phyloP scores from a whole-genome alignment of 2,888 invertebrate genomes.

The Sinotaia quadrata region DNA sequence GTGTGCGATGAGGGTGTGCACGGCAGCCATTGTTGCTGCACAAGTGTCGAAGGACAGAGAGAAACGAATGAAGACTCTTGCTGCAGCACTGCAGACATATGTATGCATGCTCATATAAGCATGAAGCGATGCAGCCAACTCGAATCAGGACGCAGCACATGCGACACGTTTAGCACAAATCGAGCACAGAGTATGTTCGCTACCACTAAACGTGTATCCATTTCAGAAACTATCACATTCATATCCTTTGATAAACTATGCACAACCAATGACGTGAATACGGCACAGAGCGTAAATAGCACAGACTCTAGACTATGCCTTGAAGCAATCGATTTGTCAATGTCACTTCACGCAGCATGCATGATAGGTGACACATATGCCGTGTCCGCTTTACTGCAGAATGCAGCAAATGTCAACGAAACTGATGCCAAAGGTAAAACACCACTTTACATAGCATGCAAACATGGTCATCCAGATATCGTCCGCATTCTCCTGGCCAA shows the following conservation, averaged over 20 bases:
- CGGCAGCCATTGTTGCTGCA: no score
- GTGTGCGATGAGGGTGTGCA: no score
- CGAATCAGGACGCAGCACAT: no score
- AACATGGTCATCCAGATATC: neutral
- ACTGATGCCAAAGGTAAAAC: neutral
- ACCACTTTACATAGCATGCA: neutral
- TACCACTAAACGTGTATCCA: no score
- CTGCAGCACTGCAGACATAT: neutral
- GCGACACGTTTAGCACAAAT: no score
- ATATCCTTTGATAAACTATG: neutral
- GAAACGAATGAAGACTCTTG: neutral
- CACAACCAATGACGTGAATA: neutral
- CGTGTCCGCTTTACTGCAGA: neutral
- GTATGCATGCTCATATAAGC: no score
- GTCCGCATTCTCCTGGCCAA: neutral
- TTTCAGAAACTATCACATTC: no score
- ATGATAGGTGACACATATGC: neutral
- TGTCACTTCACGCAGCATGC: neutral
- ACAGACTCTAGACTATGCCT: neutral
- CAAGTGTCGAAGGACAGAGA: conserved; percentile 5
- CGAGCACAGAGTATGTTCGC: no score
- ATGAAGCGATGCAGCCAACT: no score
- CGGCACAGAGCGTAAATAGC: neutral
- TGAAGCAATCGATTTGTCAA: neutral
- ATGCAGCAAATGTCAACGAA: neutral